Base-by-base conservation (phyloP, 1,140 invertebrate species). In the Hirudo medicinalis region DNA sequence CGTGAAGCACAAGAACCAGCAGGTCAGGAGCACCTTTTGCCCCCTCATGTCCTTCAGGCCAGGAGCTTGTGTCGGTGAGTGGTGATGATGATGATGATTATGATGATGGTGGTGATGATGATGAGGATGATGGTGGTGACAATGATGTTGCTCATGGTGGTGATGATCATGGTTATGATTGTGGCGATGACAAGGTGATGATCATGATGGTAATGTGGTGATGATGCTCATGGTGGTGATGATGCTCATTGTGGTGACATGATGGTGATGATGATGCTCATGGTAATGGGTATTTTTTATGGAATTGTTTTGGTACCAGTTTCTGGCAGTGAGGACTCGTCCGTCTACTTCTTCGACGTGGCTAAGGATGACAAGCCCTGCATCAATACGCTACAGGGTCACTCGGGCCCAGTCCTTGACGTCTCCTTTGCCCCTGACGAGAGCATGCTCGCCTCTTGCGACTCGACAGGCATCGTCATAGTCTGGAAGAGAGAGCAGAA, bases 361-460 rank as follows among this genome's bases (percentile, higher is more conserved):
- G 86, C 89, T 77, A 86, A 86, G 73, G 86, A 88, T 72, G 78
- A 75, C 20, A 86, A 86, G 22, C 86, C 89, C 4, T 87, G 88
- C 75, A 87, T 93, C 19, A 92, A 92, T 79, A 89, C 90, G 81
- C 82, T 94, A 17, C 88, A 92, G 80, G 91, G 85, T 5, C 91
- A 93, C 82, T 88, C 90, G 17, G 86, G 87, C 55, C 86, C 90
- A 4, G 89, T 91, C 40, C 81, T 92, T 5, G 88, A 90, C 71
- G 88, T 93, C 19, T 88, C 87, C 76, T 92, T 94, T 79, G 92
- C 91, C 83, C 91, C 90, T 82, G 90, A 93, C 82, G 91, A 93
- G 83, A 90, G 89, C 78, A 83, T 92, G 73, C 82, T 94, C 43
- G 91, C 90, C 57, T 90, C 89, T 40, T 89, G 88, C 79, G 91